Evolutionary conservation across 1,140 invertebrate genomes (phyloP), one percentile per base, ranked within the genome.

Genomic region (Drosophila orena): DNA sequence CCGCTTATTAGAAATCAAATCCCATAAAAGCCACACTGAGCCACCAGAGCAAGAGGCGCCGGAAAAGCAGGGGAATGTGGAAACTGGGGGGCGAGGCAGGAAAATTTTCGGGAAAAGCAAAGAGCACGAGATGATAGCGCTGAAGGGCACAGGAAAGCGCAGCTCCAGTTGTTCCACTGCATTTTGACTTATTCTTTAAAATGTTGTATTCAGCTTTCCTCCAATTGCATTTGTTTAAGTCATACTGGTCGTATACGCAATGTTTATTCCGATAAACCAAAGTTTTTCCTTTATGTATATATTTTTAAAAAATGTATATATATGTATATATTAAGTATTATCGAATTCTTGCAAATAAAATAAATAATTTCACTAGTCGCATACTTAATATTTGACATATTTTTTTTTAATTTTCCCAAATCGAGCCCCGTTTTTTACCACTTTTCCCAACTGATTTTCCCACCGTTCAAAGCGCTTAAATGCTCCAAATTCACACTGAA

Each of bases 1-100:
- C 81, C 83, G 81, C 81, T 86, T 86, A 86, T 86, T 86, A 88
- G 81, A 86, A 86, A 86, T 86, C 81, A 86, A 86, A 86, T 86
- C 83, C 81, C 83, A 88, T 86, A 81, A 88, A 86, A 86, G 81
- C 83, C 81, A 81, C 81, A 86, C 81, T 81, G 83, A 86, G 81
- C 83, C 75, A 77, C 49, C 60, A 52, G 64, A 43, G 64, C 61
- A 60, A 76, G 68, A 66, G 62, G 43, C 62, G 62, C 57, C 58
- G 60, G 44, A 64, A 62, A 59, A 50, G 30, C 35, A 64, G 34
- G 38, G 35, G 11, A 15, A n/a, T 42, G 42, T 2, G 3, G 20
- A 42, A 24, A 14, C 11, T 24, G 30, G 2, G 35, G 3, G 22
- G n/a, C 7, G 27, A 5, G 3, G 30, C n/a, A n/a, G 2, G n/a